Percentiles rank a stretch among this genome's conserved stretches.
These are phyloP conservation scores for Rhizoglyphus robini DNA, from an alignment of 1,140 invertebrate species.

Conservation along the genomic window DNA sequence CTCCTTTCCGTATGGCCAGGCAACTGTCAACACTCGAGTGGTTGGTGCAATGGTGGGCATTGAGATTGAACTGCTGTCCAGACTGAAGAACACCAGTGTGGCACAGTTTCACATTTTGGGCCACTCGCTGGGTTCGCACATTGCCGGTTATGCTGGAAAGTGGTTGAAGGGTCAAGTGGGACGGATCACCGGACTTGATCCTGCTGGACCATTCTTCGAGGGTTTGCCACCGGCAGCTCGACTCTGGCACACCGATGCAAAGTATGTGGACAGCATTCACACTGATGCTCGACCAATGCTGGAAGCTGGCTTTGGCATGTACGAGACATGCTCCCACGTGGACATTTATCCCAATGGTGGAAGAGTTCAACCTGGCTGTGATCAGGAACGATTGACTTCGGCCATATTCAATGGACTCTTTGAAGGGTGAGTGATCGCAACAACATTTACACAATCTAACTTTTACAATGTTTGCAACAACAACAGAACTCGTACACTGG, in stretches of 20 bases:
- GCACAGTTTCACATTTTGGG: slow-evolving; percentile 52
- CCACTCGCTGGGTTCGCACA: slow-evolving; percentile 25
- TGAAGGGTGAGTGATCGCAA: slow-evolving; percentile 31
- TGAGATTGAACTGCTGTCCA: slow-evolving; percentile 32
- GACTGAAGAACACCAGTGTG: background rate
- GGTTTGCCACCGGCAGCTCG: slow-evolving; percentile 41
- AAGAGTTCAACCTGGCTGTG: slow-evolving; percentile 55
- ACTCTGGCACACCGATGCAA: slow-evolving; percentile 49
- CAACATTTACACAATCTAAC: no score
- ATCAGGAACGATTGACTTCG: slow-evolving; percentile 28
- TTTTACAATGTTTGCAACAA: background rate
- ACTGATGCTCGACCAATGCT: slow-evolving; percentile 53
- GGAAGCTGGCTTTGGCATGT: slow-evolving; percentile 38
- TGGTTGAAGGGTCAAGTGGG: slow-evolving; percentile 25
- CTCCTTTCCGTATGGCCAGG: slow-evolving; percentile 25
- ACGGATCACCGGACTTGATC: slow-evolving; percentile 47
- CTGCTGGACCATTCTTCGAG: slow-evolving; percentile 53
- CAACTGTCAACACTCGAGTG: slow-evolving; percentile 48
- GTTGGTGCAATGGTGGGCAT: slow-evolving; percentile 47
- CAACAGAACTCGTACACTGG: slow-evolving; percentile 54
- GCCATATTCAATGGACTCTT: slow-evolving; percentile 18
- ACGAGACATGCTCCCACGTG: slow-evolving; percentile 36
- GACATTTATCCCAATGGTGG: slow-evolving; percentile 64
- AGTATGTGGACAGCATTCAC: slow-evolving; percentile 61
- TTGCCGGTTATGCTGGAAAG: slow-evolving; percentile 24